Evolutionary conservation across 2,888 invertebrate species (phyloP), one percentile per base, ranked within the genome.

Genomic region (Agriopis aurantiaria): DNA sequence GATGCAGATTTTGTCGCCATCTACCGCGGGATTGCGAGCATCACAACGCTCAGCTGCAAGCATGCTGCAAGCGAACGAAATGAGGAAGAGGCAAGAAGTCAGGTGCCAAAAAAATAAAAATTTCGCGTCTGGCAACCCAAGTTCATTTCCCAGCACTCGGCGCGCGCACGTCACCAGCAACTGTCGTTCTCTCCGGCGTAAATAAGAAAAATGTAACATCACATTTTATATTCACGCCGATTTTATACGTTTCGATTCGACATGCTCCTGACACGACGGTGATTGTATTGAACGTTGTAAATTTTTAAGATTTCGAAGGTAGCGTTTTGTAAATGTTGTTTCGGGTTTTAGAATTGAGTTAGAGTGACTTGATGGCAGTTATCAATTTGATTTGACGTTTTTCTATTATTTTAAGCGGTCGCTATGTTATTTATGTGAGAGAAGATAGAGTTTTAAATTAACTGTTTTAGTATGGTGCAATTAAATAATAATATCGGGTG

Each of bases 231-330:
- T 88, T 85, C 83, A 77, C 82, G 69, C 79, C 78, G 82, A 86
- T 90, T 89, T 90, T 87, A 88, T 87, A 82, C 82, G 81, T 81
- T 84, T 80, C 85, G 85, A 87, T 76, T 80, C 84, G 86, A 87
- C 86, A 80, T 89, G 88, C 78, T 80, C 75, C 78, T 86, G 91
- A 91, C 89, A 83, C 79, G 74, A 71, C 76, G 75, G 78, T 88
- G 87, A 88, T 90, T 89, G 88, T 88, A 85, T 85, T 84, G 87
- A 80, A 78, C 80, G 80, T 80, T 80, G 84, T 87, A 85, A 86
- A 86, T 85, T 81, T 77, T 79, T 80, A 80, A 80, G 55, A 75
- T 75, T 71, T 75, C 41, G 12, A 61, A 59, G 43, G 59, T 52
- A n/a, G 63, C 67, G 51, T 56, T 23, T 71, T 65, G 48, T 49